Percentiles rank a stretch among this genome's conserved stretches.
These are phyloP conservation scores for Agriopis leucophaearia DNA, from an alignment of 2,888 invertebrate species.

Conservation along the genomic window DNA sequence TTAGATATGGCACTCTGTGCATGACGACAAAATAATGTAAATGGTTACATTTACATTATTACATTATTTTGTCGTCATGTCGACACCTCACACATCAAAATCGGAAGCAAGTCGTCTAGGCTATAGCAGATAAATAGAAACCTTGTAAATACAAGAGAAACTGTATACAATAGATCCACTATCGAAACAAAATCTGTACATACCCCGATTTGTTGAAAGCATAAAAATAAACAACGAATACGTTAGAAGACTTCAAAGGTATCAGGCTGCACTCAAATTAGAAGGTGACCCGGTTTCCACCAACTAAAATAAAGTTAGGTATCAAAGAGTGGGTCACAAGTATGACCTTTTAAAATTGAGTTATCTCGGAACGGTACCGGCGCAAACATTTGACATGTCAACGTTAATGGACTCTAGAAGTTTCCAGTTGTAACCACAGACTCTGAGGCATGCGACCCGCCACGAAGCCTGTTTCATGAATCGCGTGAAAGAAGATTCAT, in stretches of 20 bases:
- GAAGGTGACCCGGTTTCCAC: slow-evolving; percentile 62
- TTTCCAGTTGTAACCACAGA: slow-evolving; percentile 10
- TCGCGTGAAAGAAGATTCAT: slow-evolving; percentile 1
- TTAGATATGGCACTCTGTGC: too few relatives aligned
- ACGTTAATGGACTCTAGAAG: slow-evolving; percentile 30
- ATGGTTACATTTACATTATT: too few relatives aligned
- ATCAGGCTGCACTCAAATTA: slow-evolving; percentile 64
- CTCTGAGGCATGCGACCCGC: slow-evolving; percentile 3
- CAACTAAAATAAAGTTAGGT: slow-evolving; percentile 64
- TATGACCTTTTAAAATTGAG: slow-evolving; percentile 52
- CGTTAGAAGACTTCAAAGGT: slow-evolving; percentile 38
- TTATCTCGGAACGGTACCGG: slow-evolving; percentile 37
- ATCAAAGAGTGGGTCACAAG: slow-evolving; percentile 50
- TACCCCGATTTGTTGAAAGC: slow-evolving; percentile 34
- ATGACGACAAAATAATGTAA: too few relatives aligned
- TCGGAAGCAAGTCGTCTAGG: too few relatives aligned
- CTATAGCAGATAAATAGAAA: too few relatives aligned
- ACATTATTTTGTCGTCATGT: too few relatives aligned
- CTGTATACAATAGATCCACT: too few relatives aligned
- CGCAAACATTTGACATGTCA: slow-evolving; percentile 37
- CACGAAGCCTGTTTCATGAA: too few relatives aligned
- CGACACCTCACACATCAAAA: too few relatives aligned
- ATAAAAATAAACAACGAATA: slow-evolving; percentile 37
- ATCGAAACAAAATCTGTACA: slow-evolving; percentile 12
- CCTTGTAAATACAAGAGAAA: too few relatives aligned